These are phyloP conservation scores for Tyrannus savana DNA, from an alignment of 2,113 vertebrate species.

Conservation along the genomic window DNA sequence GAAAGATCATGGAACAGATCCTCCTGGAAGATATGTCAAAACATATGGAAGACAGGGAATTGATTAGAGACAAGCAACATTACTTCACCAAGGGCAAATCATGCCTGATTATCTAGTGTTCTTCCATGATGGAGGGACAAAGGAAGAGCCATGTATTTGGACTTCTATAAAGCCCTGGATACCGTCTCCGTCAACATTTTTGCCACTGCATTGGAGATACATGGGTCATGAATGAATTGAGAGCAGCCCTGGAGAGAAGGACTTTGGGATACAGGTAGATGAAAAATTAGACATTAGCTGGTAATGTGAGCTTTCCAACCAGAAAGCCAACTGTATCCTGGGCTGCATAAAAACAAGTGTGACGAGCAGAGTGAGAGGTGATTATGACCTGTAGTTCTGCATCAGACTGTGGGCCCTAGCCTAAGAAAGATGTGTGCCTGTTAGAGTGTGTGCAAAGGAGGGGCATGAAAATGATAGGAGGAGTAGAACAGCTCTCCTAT, in stretches of 20 bases:
- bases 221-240: neutral
- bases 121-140: neutral
- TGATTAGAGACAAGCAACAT: too few species aligned
- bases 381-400: neutral
- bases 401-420: neutral
- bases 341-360: neutral
- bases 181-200: neutral
- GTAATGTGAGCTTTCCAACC: neutral
- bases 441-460: neutral
- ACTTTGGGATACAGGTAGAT: neutral
- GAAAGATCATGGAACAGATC: neutral
- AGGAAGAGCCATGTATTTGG: neutral
- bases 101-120: neutral
- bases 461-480: neutral
- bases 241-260: neutral
- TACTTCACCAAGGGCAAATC: neutral
- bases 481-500: neutral
- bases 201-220: neutral
- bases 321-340: neutral
- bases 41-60: neutral
- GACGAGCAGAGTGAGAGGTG: rapidly evolving
- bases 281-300: neutral
- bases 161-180: neutral
- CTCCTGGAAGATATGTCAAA: neutral
- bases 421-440: neutral